Base-by-base conservation (phyloP, 2,888 invertebrate species). In the Entomobrya multifasciata region DNA sequence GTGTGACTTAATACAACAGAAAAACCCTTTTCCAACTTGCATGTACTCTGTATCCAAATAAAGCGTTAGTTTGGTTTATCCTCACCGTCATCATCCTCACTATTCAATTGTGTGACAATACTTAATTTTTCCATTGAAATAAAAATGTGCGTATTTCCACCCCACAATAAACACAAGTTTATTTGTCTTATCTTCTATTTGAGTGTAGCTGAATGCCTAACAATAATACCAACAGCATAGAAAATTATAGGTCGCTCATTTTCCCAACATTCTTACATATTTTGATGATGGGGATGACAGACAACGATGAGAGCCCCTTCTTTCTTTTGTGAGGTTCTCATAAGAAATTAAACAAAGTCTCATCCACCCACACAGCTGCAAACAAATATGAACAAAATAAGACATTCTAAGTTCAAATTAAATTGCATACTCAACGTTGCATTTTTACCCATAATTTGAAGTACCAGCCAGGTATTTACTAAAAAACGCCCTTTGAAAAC, bases 161-260 rank as follows among this genome's bases (percentile, higher is more conserved):
- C 47, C n/a, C 15, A 47, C 11, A 47, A 1, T 13, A n/a, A 15
- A 47, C 11, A 47, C n/a, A 47, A 25, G 27, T 60, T 57, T 57
- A 25, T 4, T n/a, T n/a, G n/a, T 4, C 52, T 5, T 52, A 11
- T 52, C 11, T n/a, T 17, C 17, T 52, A 20, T n/a, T 36, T 36
- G 8, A 36, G 36, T 36, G 8, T 36, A 36, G 4, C 8, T 4
- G 36, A 36, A 36, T 36, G 36, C 8, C 5, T 36, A 49, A 49
- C 8, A 36, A 36, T 36, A 36, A 36, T 36, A 36, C 4, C 36
- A 62, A 30, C n/a, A n/a, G 62, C 27, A 47, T 6, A 47, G 25
- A 70, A 74, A 36, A 27, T 74, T 74, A 74, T 82, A 82, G 82
- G 82, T 82, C 82, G 74, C 30, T n/a, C 30, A 78, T 84, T 84